Percentiles rank a stretch among this genome's conserved stretches.
phyloP scores from a whole-genome alignment of 2,113 vertebrate genomes.

The Esox niger region DNA sequence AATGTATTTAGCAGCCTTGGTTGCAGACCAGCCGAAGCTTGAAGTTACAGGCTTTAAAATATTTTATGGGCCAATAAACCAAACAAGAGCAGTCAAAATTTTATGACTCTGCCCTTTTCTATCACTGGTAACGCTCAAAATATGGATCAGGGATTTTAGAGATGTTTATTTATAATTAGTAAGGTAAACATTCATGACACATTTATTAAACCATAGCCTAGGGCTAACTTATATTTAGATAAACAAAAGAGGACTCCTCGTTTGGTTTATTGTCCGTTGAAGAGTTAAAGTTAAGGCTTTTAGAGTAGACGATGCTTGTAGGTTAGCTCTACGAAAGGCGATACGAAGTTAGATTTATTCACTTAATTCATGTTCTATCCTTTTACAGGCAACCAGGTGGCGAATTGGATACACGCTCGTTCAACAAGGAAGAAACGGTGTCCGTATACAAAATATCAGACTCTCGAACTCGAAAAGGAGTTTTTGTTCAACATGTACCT shows the following conservation, averaged over 20 bases:
- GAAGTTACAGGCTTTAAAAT: constrained; percentile 29
- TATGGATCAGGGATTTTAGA: constrained; percentile 2
- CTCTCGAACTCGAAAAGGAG: constrained; percentile 86
- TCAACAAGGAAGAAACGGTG: constrained; percentile 85
- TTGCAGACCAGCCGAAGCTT: constrained; percentile 10
- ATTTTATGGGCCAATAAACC: constrained; percentile 51
- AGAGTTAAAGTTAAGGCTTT: not conserved
- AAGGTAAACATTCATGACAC: not conserved
- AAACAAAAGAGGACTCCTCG: not conserved
- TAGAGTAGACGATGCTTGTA: too few species aligned
- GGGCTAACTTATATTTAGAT: not conserved
- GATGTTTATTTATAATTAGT: constrained; percentile 10
- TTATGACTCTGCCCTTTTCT: constrained; percentile 30
- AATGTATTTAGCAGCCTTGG: constrained; percentile 6
- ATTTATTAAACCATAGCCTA: constrained; percentile 3
- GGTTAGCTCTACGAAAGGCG: too few species aligned
- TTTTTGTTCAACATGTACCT: constrained; percentile 92
- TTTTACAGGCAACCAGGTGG: constrained; percentile 79
- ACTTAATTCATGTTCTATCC: not conserved
- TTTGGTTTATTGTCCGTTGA: not conserved
- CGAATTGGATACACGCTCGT: constrained; percentile 85
- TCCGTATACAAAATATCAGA: constrained; percentile 85
- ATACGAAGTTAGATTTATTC: not conserved
- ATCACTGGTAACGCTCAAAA: constrained; percentile 20
- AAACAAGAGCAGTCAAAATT: constrained; percentile 30